These are phyloP conservation scores for Miltochrista miniata DNA, from an alignment of 2,888 invertebrate genomes.

Conservation along the genomic window DNA sequence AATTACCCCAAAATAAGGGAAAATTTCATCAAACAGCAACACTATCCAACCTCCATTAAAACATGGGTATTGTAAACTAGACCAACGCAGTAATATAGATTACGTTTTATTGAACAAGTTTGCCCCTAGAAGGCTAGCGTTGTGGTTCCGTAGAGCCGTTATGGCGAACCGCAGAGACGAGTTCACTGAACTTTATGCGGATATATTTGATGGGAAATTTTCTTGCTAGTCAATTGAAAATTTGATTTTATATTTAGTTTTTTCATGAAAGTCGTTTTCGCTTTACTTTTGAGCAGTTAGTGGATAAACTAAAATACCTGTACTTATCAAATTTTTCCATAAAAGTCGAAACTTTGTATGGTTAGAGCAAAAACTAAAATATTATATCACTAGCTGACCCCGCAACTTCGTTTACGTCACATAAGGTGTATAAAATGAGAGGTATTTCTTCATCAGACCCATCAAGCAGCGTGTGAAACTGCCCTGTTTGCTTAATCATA, in stretches of 20 bases:
- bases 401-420: too few relatives aligned
- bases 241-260: conserved; percentile 7
- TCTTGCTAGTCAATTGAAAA: conserved; percentile 43
- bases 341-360: too few relatives aligned
- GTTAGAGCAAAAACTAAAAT: too few relatives aligned
- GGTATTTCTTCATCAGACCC: too few relatives aligned
- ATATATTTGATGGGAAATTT: conserved; percentile 55
- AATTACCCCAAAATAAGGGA: neutral
- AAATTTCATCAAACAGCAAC: neutral
- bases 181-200: conserved; percentile 58
- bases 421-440: too few relatives aligned
- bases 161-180: conserved; percentile 28
- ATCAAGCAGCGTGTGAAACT: too few relatives aligned
- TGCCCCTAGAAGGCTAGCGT: conserved; percentile 34
- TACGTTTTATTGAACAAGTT: conserved; percentile 36
- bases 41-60: conserved; percentile 1
- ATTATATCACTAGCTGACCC: too few relatives aligned
- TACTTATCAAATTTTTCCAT: too few relatives aligned
- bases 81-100: conserved; percentile 25
- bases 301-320: too few relatives aligned
- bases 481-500: too few relatives aligned
- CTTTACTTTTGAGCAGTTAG: too few relatives aligned
- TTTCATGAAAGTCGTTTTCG: too few relatives aligned
- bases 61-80: conserved; percentile 16
- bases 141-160: conserved; percentile 37